Evolutionary conservation across 2,888 invertebrate species (phyloP), one percentile per base, ranked within the genome.

Genomic region (Chaitophorus viminalis): DNA sequence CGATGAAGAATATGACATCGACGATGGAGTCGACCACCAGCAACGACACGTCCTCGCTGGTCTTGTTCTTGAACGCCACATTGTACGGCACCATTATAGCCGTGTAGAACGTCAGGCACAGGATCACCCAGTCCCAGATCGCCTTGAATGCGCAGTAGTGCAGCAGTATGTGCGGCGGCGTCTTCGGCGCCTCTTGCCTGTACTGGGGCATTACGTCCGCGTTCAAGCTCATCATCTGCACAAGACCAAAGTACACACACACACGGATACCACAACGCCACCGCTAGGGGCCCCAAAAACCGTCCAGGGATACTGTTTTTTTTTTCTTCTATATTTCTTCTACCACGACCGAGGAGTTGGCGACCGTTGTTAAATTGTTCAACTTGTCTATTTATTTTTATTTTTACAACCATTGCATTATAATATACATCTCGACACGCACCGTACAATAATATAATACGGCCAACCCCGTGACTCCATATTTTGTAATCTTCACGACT

Each of bases 111-210:
- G 99, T 99, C 92, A 99, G 95, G 93, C 98, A 97, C 91, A 99
- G 95, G 92, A 99, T 99, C 92, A 99, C 97, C 99, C 99, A 99
- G 94, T 99, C 99, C 98, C 99, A 99, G 92, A 98, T 97, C 91
- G 97, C 97, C 94, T 99, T 98, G 94, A 99, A 99, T 91, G 99
- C 98, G 94, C 99, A 99, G 94, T 99, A 99, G 93, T 99, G 99
- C 91, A 99, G 95, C 91, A 99, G 94, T 92, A 99, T 99, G 93
- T 99, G 99, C 90, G 99, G 99, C 90, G 99, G 99, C 89, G 99
- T 99, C 93, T 99, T 99, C 90, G 99, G 99, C 90, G 99, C 99
- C 94, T 99, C 99, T 93, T 99, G 99, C 89, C 98, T 95, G 93
- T 99, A 99, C 93, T 98, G 98, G 90, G 98, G 98, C 94, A 99